phyloP scores from a whole-genome alignment of 2,113 vertebrate species.

The Chelonoidis abingdonii region DNA sequence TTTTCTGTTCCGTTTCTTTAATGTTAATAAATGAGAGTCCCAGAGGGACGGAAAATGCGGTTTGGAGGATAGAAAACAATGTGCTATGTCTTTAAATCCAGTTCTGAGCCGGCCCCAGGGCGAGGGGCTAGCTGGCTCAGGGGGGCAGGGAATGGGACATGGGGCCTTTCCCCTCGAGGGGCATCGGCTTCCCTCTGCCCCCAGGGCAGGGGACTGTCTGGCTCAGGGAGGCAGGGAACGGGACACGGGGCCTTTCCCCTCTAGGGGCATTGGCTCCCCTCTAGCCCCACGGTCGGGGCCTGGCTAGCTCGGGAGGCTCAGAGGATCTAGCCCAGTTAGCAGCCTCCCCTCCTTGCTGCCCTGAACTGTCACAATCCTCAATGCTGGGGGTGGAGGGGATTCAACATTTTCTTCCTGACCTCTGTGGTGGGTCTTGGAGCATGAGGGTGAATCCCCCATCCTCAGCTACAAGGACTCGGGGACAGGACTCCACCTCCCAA shows the following conservation, averaged over 20 bases:
- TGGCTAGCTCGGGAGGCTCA: not conserved
- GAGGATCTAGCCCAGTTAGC: not conserved
- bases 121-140: not conserved
- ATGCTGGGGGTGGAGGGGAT: not conserved
- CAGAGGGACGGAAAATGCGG: not conserved
- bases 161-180: not conserved
- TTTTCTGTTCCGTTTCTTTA: not conserved
- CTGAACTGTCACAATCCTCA: not conserved
- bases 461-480: not conserved
- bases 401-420: not conserved
- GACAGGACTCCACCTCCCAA: not conserved
- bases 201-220: not conserved
- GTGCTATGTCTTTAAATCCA: not conserved
- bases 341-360: no score
- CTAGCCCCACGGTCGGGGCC: not conserved
- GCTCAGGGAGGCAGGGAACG: not conserved
- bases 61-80: not conserved
- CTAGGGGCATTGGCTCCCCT: not conserved
- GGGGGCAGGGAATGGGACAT: not conserved
- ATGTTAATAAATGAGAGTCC: not conserved
- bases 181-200: not conserved
- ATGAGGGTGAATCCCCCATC: not conserved
- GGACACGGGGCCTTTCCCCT: not conserved
- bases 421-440: not conserved
- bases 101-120: not conserved